Evolutionary conservation across 2,888 invertebrate species (phyloP).

Genomic region (Platycnemis pennipes): DNA sequence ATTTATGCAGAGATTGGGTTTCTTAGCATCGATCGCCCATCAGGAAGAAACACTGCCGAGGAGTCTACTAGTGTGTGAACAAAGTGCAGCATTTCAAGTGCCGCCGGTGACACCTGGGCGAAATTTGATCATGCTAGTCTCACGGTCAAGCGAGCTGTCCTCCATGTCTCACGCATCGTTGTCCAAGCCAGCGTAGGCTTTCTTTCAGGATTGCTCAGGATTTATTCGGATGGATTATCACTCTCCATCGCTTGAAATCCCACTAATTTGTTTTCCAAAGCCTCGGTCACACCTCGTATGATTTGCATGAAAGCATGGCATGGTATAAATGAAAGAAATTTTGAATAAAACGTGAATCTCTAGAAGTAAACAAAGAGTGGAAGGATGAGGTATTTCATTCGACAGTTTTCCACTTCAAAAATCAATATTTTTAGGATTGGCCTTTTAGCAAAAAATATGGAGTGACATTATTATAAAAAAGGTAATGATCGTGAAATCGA

Average conservation of each 20-base stretch:
- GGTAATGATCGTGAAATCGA: no score
- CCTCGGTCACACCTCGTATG: no score
- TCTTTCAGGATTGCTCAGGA: not conserved
- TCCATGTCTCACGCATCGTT: not conserved
- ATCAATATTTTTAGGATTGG: no score
- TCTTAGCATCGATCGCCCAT: not conserved
- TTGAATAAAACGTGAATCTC: no score
- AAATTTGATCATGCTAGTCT: slow-evolving; percentile 2
- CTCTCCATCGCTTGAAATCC: not conserved
- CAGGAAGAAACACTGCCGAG: not conserved
- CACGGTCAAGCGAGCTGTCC: not conserved
- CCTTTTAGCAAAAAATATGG: no score
- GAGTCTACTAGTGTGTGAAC: not conserved
- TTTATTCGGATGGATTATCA: not conserved
- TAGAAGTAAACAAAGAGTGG: no score
- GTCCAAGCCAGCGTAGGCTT: not conserved
- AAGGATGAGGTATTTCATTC: no score
- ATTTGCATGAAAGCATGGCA: no score
- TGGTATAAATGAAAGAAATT: no score
- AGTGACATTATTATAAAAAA: no score
- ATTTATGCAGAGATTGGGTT: not conserved
- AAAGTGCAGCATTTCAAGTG: not conserved
- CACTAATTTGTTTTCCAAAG: no score
- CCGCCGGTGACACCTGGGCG: slow-evolving; percentile 10
- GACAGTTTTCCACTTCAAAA: no score